Evolutionary conservation across 2,797 vertebrate genomes (phyloP), one percentile per base, ranked within the genome.

Genomic region (Phataginus tricuspis): DNA sequence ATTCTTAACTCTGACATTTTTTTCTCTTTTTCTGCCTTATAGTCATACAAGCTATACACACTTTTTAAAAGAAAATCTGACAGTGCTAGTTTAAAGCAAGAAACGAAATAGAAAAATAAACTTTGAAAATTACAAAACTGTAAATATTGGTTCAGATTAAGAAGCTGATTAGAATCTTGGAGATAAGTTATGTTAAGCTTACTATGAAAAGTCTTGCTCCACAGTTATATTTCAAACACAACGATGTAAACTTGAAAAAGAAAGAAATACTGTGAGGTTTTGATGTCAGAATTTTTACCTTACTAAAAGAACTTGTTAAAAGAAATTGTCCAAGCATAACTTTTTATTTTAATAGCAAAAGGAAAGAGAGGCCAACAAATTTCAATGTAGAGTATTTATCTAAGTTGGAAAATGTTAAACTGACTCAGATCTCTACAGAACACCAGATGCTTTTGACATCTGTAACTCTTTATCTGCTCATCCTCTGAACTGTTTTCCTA

Each of bases 321-420:
- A 66, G 14, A 71, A 78, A 84, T 72, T 90, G 61, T 27, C 42
- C 18, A 63, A n/a, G 29, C 68, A 1, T 72, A 34, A 57, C 19
- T 95, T 96, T 91, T 95, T 66, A 64, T 85, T 94, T 94, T 97
- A 69, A 57, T 61, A 87, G 83, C 27, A 86, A 37, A 95, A 72
- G 18, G 25, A 66, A 80, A 92, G 18, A 31, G 15, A 82, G 29
- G 25, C 23, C 27, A 84, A 91, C 27, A 55, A 59, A 79, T 27
- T 89, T 27, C 34, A 87, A 34, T 82, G 57, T n/a, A 42, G 45
- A 90, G 31, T 74, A 86, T 34, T 95, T 94, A 95, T 92, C 72
- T 71, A 86, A 88, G 2, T 10, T 96, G 83, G 19, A 61, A 79
- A 71, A 96, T 89, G 91, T 84, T 49, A 94, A 82, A 13, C 68